Conservation (phyloP, 2,797 vertebrate genomes). For the Trichosurus vulpecula region DNA sequence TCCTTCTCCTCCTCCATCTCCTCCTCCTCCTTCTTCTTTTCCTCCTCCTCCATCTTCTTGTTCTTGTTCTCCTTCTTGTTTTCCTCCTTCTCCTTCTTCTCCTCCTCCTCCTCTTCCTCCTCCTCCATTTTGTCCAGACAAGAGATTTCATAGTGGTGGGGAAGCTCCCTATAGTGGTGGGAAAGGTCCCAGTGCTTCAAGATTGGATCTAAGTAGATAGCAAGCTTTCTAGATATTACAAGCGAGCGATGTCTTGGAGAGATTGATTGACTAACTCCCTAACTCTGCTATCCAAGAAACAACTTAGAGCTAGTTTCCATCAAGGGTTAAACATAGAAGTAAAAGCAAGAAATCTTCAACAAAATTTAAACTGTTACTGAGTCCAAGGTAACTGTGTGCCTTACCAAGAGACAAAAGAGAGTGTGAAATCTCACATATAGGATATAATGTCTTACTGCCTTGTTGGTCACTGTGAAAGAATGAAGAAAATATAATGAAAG, state of each 20-base stretch:
- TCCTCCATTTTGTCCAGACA: too few species aligned
- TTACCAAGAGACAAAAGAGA: neutral
- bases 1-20: too few species aligned
- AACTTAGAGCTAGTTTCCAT: neutral
- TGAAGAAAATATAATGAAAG: neutral
- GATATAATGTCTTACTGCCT: neutral
- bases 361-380: neutral
- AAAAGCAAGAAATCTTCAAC: neutral
- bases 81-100: too few species aligned
- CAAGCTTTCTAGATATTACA: neutral
- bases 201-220: neutral
- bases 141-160: neutral
- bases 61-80: too few species aligned
- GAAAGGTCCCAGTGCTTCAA: neutral
- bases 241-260: neutral
- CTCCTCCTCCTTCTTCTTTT: too few species aligned
- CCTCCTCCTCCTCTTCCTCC: too few species aligned
- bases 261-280: neutral
- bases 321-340: neutral
- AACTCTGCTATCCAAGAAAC: neutral
- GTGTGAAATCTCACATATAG: neutral
- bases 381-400: neutral
- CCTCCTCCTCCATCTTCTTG: too few species aligned
- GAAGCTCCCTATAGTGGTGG: neutral
- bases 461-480: neutral